phyloP scores from a whole-genome alignment of 2,797 vertebrate genomes.

The Carcharodon carcharias region DNA sequence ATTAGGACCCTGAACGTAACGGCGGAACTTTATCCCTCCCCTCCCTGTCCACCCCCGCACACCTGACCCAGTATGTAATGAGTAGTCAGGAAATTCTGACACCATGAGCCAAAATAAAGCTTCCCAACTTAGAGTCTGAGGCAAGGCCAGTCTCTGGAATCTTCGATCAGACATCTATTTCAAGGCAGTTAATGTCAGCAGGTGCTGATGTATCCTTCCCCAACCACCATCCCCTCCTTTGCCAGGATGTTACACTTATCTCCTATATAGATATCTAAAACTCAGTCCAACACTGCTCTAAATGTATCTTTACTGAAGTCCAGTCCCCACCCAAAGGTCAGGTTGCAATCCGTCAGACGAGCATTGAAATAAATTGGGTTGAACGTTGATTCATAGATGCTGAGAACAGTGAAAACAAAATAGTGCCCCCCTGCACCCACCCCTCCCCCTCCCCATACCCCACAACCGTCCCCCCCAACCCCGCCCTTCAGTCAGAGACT shows the following conservation, averaged over 20 bases:
- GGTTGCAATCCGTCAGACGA: neutral
- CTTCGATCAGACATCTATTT: slow-evolving; percentile 16
- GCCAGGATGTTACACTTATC: neutral
- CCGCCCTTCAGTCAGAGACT: neutral
- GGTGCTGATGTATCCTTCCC: neutral
- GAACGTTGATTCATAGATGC: neutral
- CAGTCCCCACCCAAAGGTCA: neutral
- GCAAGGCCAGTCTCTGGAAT: neutral
- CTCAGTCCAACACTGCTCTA: neutral
- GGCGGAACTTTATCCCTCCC: neutral
- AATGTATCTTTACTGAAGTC: neutral
- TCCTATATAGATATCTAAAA: neutral
- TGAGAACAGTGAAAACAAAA: neutral
- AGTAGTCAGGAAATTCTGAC: slow-evolving; percentile 9
- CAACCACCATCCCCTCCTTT: neutral
- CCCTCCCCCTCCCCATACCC: too few relatives aligned
- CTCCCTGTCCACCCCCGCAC: neutral
- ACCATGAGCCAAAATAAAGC: slow-evolving; percentile 9
- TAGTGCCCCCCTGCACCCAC: too few relatives aligned
- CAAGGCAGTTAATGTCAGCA: neutral
- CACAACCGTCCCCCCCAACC: too few relatives aligned
- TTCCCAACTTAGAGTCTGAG: neutral
- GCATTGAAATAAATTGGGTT: neutral
- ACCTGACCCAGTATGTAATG: slow-evolving; percentile 20
- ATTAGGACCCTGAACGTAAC: neutral